Conservation (phyloP, 2,888 invertebrate genomes). For the Sisyra terminalis region DNA sequence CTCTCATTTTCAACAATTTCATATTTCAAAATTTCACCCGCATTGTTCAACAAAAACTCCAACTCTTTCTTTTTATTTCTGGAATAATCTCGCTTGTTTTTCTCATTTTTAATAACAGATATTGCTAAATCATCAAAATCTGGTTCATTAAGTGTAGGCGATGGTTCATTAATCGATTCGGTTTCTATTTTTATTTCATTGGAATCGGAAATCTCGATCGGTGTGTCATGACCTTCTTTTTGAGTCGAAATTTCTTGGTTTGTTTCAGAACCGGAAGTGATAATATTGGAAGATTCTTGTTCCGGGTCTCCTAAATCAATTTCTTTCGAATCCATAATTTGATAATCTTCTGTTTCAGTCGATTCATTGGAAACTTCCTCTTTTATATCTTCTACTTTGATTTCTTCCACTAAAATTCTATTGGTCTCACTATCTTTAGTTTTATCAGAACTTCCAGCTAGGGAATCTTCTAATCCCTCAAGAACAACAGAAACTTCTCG, state of each 20-base stretch:
- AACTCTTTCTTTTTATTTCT: constrained; percentile 29
- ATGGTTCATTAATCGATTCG: not conserved
- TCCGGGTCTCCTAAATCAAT: not conserved
- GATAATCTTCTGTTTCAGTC: not conserved
- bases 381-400: constrained; percentile 13
- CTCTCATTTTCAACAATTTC: constrained; percentile 13
- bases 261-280: constrained; percentile 10
- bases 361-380: constrained; percentile 10
- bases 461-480: constrained; percentile 8
- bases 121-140: constrained; percentile 38
- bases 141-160: constrained; percentile 14
- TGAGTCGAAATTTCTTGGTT: constrained; percentile 10
- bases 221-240: constrained; percentile 10
- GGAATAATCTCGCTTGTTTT: constrained; percentile 43
- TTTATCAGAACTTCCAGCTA: constrained; percentile 10
- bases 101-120: constrained; percentile 41
- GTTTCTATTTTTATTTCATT: not conserved
- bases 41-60: constrained; percentile 24
- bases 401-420: constrained; percentile 12
- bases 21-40: constrained; percentile 16
- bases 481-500: constrained; percentile 8
- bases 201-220: constrained; percentile 2
- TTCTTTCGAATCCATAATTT: not conserved
- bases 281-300: not conserved
- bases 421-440: constrained; percentile 12